Evolutionary conservation across 2,888 invertebrate species (phyloP).

Genomic region (Andrena trimmerana): DNA sequence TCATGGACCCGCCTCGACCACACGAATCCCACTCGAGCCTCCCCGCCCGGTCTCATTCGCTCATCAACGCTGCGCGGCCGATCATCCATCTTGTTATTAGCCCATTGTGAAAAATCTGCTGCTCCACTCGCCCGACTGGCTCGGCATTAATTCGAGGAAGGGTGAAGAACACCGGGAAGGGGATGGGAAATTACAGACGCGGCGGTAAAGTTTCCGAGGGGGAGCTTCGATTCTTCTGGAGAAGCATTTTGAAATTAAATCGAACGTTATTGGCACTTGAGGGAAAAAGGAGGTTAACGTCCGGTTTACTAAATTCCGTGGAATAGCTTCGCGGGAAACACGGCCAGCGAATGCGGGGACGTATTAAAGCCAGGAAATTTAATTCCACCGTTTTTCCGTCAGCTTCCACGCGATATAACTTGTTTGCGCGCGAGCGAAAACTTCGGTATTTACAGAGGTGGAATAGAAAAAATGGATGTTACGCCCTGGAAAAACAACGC

Average conservation of each 20-base stretch:
- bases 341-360: background rate
- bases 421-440: no score
- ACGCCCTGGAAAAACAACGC: no score
- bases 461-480: no score
- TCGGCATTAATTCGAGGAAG: background rate
- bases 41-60: slow-evolving; percentile 10
- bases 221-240: no score
- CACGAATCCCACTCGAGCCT: slow-evolving; percentile 44
- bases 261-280: no score
- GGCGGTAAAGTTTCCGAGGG: no score
- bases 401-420: background rate
- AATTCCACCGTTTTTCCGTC: background rate
- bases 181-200: background rate
- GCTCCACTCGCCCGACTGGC: background rate
- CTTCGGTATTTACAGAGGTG: no score
- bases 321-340: background rate
- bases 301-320: slow-evolving; percentile 14
- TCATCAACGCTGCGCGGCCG: slow-evolving; percentile 26
- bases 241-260: no score
- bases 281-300: slow-evolving; percentile 5
- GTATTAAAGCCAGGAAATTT: background rate
- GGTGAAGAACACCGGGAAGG: background rate
- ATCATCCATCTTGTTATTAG: slow-evolving; percentile 47
- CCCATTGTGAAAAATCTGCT: slow-evolving; percentile 41
- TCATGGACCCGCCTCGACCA: slow-evolving; percentile 61